phyloP scores from a whole-genome alignment of 2,888 invertebrate species.

The Latrodectus elegans region DNA sequence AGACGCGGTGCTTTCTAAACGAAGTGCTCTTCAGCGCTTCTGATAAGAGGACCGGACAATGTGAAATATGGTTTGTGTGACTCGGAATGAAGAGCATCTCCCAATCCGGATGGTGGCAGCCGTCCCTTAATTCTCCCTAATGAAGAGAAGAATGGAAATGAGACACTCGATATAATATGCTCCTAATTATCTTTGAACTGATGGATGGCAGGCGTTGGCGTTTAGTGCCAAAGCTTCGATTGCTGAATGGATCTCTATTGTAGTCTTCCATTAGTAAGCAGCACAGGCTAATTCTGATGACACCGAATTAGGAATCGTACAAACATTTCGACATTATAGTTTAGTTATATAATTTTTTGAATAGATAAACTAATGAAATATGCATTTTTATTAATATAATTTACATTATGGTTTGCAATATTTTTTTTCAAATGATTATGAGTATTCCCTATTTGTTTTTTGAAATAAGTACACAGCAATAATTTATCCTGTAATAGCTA shows the following conservation, averaged over 20 bases:
- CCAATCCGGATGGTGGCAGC: background rate
- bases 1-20: background rate
- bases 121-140: conserved; percentile 25
- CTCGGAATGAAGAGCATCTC: conserved; percentile 19
- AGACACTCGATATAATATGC: conserved; percentile 30
- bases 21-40: background rate
- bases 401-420: background rate
- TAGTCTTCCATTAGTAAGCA: too few species aligned
- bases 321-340: too few species aligned
- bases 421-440: background rate
- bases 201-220: conserved; percentile 6
- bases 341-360: background rate
- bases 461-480: background rate
- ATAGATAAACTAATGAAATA: background rate
- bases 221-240: too few species aligned
- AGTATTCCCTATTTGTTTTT: background rate
- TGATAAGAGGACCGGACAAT: background rate
- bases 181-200: conserved; percentile 41
- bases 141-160: conserved; percentile 61
- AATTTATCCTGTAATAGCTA: background rate
- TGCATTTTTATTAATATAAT: background rate
- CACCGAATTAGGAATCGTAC: too few species aligned
- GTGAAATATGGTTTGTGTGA: background rate
- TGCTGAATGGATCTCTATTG: too few species aligned
- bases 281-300: too few species aligned